A percentile compares a stretch with the other conserved stretches of the same genome.
Evolutionary conservation across 2,888 invertebrate species (phyloP).

Genomic region (Lamproptera curius): DNA sequence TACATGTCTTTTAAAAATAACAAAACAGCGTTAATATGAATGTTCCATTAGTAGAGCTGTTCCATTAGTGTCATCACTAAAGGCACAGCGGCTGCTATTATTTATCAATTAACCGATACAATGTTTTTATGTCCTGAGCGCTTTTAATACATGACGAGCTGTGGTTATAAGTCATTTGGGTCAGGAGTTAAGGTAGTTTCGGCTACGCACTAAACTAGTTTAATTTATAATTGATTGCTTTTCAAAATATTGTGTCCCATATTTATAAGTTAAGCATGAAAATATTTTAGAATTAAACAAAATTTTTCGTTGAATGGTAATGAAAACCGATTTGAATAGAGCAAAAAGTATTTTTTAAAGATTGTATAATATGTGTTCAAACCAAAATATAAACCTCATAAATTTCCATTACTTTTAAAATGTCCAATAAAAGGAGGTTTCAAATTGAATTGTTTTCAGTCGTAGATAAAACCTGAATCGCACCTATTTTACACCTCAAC

Average conservation of each 20-base stretch:
- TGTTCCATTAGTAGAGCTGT: conserved; percentile 11
- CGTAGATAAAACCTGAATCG: no score
- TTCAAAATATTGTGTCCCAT: no score
- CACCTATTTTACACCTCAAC: no score
- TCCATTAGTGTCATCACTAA: conserved; percentile 6
- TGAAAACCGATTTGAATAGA: no score
- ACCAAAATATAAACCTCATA: no score
- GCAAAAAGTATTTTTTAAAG: not conserved
- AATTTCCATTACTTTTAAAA: no score
- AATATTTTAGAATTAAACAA: no score
- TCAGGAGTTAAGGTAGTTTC: conserved; percentile 3
- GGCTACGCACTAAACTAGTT: not conserved
- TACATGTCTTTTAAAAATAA: not conserved
- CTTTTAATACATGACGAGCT: conserved; percentile 7
- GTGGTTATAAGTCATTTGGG: conserved; percentile 11
- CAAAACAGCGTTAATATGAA: not conserved
- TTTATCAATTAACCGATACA: conserved; percentile 17
- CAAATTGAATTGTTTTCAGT: no score
- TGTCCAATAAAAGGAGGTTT: no score
- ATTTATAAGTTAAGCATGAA: no score
- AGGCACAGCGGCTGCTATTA: conserved; percentile 6
- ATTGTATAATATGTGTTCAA: not conserved
- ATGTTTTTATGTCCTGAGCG: conserved; percentile 8
- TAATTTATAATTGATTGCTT: not conserved
- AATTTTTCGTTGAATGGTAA: no score